Evolutionary conservation across 2,113 vertebrate genomes (phyloP).

Genomic region (Anoura caudifer): DNA sequence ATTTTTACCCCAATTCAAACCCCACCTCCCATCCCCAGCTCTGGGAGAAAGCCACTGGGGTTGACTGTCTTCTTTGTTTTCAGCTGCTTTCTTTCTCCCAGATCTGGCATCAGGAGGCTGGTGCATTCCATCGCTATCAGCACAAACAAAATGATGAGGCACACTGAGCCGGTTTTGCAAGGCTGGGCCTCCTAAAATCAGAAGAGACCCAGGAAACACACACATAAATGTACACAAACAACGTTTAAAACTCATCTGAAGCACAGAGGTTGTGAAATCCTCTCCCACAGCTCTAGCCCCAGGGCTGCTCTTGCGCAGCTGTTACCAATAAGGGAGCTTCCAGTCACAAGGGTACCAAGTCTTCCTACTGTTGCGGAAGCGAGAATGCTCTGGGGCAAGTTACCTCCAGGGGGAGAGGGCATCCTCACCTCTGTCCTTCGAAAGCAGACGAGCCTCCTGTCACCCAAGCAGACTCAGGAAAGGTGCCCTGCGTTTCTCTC

Average conservation of each 20-base stretch:
- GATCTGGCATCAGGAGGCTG: not conserved
- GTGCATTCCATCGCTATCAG: conserved; percentile 36
- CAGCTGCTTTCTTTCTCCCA: not conserved
- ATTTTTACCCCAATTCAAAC: not conserved
- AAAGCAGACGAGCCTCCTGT: not conserved
- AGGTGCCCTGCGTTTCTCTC: not conserved
- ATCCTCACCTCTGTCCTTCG: not conserved
- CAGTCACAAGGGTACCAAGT: conserved; percentile 79
- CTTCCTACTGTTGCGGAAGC: conserved; percentile 69
- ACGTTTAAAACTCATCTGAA: conserved; percentile 13
- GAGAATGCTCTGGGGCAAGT: conserved; percentile 29
- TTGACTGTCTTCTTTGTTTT: conserved; percentile 30
- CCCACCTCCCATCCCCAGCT: not conserved
- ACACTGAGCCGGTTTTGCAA: conserved; percentile 18
- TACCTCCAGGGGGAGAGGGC: not conserved
- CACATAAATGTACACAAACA: conserved; percentile 44
- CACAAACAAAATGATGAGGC: not conserved
- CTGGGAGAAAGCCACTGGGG: not conserved
- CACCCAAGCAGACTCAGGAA: not conserved
- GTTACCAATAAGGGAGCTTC: conserved; percentile 80
- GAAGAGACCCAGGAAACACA: conserved; percentile 22
- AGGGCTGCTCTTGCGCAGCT: conserved; percentile 77
- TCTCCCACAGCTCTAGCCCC: conserved; percentile 5
- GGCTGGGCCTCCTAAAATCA: not conserved
- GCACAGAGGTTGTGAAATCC: conserved; percentile 69